A percentile compares a stretch with the other conserved stretches of the same genome.
Evolutionary conservation across 2,113 vertebrate genomes (phyloP).

Genomic region (Notarius quadriscutis): DNA sequence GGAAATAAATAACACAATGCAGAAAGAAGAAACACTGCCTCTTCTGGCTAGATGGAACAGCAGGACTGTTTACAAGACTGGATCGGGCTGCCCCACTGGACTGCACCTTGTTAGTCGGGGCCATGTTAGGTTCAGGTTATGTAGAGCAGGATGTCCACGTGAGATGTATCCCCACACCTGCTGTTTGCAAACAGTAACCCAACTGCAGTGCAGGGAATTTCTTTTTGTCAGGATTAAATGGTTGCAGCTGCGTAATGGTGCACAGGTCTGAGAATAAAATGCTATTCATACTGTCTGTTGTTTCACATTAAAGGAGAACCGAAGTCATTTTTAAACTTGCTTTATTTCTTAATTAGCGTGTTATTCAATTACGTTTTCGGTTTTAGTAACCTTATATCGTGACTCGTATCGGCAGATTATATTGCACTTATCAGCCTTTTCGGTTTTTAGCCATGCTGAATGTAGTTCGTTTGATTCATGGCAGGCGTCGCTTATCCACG

Average conservation of each 20-base stretch:
- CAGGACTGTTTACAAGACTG: not conserved
- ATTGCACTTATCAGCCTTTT: no score
- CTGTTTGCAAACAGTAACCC: not conserved
- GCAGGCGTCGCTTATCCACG: no score
- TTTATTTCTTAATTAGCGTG: no score
- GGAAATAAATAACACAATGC: slow-evolving; percentile 26
- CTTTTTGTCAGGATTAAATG: not conserved
- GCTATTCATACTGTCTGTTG: not conserved
- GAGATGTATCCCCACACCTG: slow-evolving; percentile 17
- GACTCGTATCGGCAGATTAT: no score
- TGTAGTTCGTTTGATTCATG: no score
- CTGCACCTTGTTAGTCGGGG: not conserved
- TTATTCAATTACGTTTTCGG: no score
- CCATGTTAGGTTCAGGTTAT: slow-evolving; percentile 4
- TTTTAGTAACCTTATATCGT: no score
- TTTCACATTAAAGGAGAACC: not conserved
- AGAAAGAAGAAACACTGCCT: slow-evolving; percentile 25
- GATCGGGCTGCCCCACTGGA: not conserved
- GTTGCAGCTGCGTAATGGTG: slow-evolving; percentile 1
- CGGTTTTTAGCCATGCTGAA: no score
- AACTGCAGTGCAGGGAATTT: not conserved
- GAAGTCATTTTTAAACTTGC: no score
- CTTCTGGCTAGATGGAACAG: not conserved
- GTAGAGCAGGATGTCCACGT: not conserved
- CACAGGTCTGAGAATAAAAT: not conserved